These are phyloP conservation scores for Sebastes taczanowskii DNA, from an alignment of 2,797 vertebrate genomes.

Conservation along the genomic window DNA sequence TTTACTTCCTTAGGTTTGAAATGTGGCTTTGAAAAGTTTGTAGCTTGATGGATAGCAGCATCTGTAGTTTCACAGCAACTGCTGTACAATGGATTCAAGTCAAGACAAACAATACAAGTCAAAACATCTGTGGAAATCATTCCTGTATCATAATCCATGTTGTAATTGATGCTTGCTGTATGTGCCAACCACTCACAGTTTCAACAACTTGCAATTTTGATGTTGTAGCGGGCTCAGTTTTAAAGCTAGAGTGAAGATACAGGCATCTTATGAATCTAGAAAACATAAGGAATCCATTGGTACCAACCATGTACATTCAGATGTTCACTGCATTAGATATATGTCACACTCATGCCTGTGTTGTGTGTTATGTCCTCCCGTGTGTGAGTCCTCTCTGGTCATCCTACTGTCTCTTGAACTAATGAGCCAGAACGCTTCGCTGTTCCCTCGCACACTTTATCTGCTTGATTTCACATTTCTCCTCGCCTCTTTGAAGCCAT, in stretches of 20 bases:
- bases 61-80: background rate
- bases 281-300: no score
- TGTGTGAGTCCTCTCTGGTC: conserved; percentile 25
- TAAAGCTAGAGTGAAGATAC: no score
- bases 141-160: background rate
- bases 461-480: conserved; percentile 70
- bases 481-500: conserved; percentile 59
- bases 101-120: background rate
- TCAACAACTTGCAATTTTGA: background rate
- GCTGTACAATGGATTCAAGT: background rate
- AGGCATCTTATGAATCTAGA: no score
- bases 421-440: conserved; percentile 57
- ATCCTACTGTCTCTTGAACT: conserved; percentile 46
- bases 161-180: background rate
- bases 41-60: background rate
- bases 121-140: background rate
- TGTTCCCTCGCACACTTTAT: conserved; percentile 45
- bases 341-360: background rate
- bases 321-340: background rate
- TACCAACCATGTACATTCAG: background rate
- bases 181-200: background rate
- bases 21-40: background rate
- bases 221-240: no score
- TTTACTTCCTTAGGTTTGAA: background rate
- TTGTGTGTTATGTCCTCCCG: conserved; percentile 8